Percentiles rank a stretch among this genome's conserved stretches.
phyloP scores from a whole-genome alignment of 2,113 vertebrate genomes.

The Proteles cristata region DNA sequence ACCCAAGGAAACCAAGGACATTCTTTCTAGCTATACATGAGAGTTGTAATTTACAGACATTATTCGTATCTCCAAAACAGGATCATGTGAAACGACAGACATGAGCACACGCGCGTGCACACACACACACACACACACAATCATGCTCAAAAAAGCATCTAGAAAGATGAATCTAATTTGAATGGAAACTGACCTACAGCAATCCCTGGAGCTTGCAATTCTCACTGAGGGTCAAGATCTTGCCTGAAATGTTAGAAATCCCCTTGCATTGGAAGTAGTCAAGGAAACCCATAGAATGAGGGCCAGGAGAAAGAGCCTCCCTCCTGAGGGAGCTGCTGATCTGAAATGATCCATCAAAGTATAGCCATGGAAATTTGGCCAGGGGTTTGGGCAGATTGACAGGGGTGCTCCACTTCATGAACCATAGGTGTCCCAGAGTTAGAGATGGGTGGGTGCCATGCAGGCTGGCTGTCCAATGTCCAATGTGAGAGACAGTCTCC shows the following conservation, averaged over 20 bases:
- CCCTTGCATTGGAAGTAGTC: no score
- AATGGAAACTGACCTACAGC: neutral
- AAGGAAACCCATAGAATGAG: neutral
- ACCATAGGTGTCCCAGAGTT: fast-evolving
- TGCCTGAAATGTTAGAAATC: neutral
- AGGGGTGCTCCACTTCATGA: neutral
- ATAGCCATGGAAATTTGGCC: no score
- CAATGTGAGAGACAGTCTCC: fast-evolving
- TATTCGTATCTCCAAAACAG: neutral
- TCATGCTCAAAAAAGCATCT: neutral
- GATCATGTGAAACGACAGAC: neutral
- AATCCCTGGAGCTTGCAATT: neutral
- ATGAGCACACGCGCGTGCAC: no score
- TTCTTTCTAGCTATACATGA: neutral
- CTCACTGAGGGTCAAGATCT: neutral
- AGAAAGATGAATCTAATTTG: neutral
- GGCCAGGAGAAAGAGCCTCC: neutral
- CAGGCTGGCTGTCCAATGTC: neutral
- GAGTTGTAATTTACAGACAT: neutral
- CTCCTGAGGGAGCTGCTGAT: no score
- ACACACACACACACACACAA: neutral
- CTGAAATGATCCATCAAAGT: fast-evolving
- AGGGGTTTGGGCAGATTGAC: neutral
- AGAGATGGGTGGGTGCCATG: fast-evolving
- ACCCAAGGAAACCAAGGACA: neutral